Conservation (phyloP, 1,140 invertebrate species). For the Brachionus manjavacas region DNA sequence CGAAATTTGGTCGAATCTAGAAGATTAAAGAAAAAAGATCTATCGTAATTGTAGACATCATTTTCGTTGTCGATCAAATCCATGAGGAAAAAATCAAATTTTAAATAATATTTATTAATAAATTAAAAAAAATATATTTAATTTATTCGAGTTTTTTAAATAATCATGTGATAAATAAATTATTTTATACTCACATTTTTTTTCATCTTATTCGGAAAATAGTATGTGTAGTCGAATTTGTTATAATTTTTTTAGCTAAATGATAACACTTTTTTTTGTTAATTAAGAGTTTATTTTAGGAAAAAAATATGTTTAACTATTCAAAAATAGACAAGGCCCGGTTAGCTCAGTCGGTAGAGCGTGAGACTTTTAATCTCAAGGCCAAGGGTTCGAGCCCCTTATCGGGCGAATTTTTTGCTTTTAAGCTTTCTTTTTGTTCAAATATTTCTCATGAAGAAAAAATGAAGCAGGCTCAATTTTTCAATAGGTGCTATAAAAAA, state of each 20-base stretch:
- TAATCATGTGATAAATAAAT: background rate
- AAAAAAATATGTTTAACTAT: too few species aligned
- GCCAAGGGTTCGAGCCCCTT: conserved; percentile 35
- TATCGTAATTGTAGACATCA: conserved; percentile 32
- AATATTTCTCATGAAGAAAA: too few species aligned
- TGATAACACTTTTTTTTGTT: background rate
- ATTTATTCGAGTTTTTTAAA: background rate
- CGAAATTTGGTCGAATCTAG: conserved; percentile 16
- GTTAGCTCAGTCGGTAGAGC: conserved; percentile 25
- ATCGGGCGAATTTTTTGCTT: conserved; percentile 36
- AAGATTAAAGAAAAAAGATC: background rate
- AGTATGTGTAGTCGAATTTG: background rate
- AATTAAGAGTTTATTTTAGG: background rate
- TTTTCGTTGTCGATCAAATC: background rate
- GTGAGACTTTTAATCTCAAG: conserved; percentile 25
- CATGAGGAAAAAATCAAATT: background rate
- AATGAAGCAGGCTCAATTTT: background rate
- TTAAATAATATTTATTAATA: background rate
- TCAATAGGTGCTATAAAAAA: too few species aligned
- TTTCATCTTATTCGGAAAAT: background rate
- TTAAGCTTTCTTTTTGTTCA: too few species aligned
- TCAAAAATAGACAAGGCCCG: background rate
- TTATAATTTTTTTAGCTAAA: background rate
- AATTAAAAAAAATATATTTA: background rate
- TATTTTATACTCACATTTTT: background rate